Evolutionary conservation across 1,140 invertebrate genomes (phyloP), one percentile per base, ranked within the genome.

Genomic region (Musca vetustissima): DNA sequence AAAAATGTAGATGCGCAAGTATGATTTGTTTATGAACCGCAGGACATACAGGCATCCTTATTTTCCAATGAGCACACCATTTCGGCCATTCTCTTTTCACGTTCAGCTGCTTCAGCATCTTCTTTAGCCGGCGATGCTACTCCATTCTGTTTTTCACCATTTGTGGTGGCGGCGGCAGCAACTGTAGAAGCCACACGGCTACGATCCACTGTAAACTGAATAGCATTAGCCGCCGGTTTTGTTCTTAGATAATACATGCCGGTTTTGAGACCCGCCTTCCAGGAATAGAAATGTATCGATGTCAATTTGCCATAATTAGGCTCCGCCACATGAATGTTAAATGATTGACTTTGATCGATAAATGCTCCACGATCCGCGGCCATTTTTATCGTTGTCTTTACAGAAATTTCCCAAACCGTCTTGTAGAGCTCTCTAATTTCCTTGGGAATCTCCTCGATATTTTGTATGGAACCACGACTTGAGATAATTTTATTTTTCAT

Each of bases 231-330:
- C 7, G 97, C 97, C 9, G 98, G 95, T 76, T 98, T 98, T 0
- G 96, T 99, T 28, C 98, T 87, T 68, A 99, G 85, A 83, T 99
- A 99, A 83, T 99, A 99, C 96, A 99, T 99, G 47, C 98, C 98
- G 28, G 98, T 99, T 85, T 99, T 99, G 14, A 99, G 86, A 8
- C 98, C 96, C 82, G 91, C 87, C 86, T 95, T 93, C 98, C 98
- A 99, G 0, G 93, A 95, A 84, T 96, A 95, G 83, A 99, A 99
- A 83, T 99, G 98, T 89, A 99, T 98, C 8, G 97, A 98, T 1
- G 95, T 96, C 21, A 98, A 85, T 82, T 97, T 97, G 2, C 92
- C 93, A 82, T 94, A 95, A 75, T 92, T 96, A 6, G 98, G 95
- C 78, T 96, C 90, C 9, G 94, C 96, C 65, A 99, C 95, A 79